These are phyloP conservation scores for Caenorhabditis doughertyi DNA, from an alignment of 2,888 invertebrate genomes.

Conservation along the genomic window DNA sequence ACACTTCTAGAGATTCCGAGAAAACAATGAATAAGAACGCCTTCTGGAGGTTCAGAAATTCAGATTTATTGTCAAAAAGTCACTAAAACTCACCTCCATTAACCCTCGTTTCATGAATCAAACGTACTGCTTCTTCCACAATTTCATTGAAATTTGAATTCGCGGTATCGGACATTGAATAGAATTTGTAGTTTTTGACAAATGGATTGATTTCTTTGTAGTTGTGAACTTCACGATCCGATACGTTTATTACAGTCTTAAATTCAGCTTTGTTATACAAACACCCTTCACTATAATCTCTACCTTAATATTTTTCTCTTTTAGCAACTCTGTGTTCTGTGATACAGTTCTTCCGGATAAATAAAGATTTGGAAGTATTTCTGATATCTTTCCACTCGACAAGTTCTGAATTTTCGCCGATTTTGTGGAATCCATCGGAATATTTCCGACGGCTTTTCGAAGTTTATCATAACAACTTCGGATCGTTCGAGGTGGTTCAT, in stretches of 20 bases:
- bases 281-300: background rate
- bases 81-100: constrained; percentile 12
- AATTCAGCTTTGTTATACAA: background rate
- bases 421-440: constrained; percentile 31
- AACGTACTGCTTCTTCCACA: constrained; percentile 38
- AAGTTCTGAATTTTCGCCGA: constrained; percentile 43
- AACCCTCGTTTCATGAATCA: constrained; percentile 45
- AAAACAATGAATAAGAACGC: constrained; percentile 80
- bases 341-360: constrained; percentile 40
- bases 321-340: constrained; percentile 36
- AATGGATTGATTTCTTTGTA: constrained; percentile 26
- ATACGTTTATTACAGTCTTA: constrained; percentile 50
- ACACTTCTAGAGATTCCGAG: constrained; percentile 78
- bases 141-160: constrained; percentile 40
- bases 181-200: constrained; percentile 40
- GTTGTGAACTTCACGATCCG: constrained; percentile 34
- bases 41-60: constrained; percentile 63
- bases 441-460: constrained; percentile 32
- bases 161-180: constrained; percentile 55
- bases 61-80: background rate
- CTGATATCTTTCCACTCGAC: constrained; percentile 47
- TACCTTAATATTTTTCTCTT: constrained; percentile 39
- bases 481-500: constrained; percentile 2
- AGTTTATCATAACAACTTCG: constrained; percentile 49
- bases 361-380: constrained; percentile 57